Evolutionary conservation across 2,797 vertebrate genomes (phyloP), one percentile per base, ranked within the genome.

Genomic region (Oreortyx pictus): DNA sequence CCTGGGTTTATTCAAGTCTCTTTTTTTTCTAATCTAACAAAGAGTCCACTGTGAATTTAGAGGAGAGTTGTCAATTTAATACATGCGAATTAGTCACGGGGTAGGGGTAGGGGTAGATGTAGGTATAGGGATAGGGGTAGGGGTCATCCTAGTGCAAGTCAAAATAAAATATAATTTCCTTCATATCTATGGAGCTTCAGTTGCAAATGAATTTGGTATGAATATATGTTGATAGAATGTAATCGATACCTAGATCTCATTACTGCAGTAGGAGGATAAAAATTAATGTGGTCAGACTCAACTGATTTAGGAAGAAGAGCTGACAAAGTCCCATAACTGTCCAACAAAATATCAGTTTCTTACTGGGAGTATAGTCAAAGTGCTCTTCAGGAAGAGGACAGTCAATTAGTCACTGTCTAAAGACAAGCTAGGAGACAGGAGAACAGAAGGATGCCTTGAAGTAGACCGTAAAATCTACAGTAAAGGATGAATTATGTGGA

Each of bases 21-120:
- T n/a, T 62, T 76, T 31, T 95, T 89, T 89, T 82, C 47, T 90
- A 92, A 94, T 88, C 87, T 93, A 89, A 90, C 89, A 95, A 87
- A 77, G 24, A 94, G 9, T 89, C 90, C 64, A 20, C 61, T 92
- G 91, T 88, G 91, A 96, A 92, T 96, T 95, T 89, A 72, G 60
- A 92, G 89, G 56, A 82, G 57, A 49, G 0, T 5, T 89, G 57
- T 82, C 80, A 73, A 17, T 95, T 92, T 86, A 92, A 65, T 47
- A 43, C 10, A 39, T 5, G 5, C 72, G 61, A 90, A 88, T 94
- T 77, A 88, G 81, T 49, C 18, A 8, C 33, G 19, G 31, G n/a
- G n/a, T 57, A 57, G 31, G 19, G 11, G n/a, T 57, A 57, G 31
- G 19, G 11, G 60, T 50, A 47, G n/a, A n/a, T n/a, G n/a, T n/a